Evolutionary conservation across 1,140 invertebrate genomes (phyloP), one percentile per base, ranked within the genome.

Genomic region (Heliconius congener): DNA sequence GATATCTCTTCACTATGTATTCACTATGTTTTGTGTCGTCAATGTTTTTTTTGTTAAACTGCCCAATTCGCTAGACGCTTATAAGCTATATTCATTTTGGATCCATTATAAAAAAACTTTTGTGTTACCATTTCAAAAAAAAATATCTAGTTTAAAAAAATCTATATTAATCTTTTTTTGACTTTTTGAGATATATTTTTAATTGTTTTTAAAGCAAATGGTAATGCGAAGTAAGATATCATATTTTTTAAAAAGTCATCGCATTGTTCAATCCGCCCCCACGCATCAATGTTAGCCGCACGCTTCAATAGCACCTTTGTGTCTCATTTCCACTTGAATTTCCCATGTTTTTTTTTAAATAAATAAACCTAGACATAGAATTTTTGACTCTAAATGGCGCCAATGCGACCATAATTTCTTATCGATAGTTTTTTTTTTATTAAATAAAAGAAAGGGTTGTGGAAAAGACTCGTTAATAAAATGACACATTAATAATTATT

Each of bases 361-460:
- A 71, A 71, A 71, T 60, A 78, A 74, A 79, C 77, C 82, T 79
- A 83, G 70, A 42, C 37, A 60, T 70, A 76, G 30, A 76, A 34
- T 71, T 73, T 73, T 73, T 52, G 50, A 18, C 55, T 76, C 37
- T 34, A 16, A 52, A 73, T 83, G 75, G 70, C 46, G 76, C 66
- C 66, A 71, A 77, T 27, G 76, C 76, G 42, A 50, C 70, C 46
- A 46, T 37, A 72, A 76, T 76, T 34, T 71, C 42, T 76, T n/a
- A 71, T 60, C 70, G 76, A 76, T 82, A 75, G 66, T 74, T 71
- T 73, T 79, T 23, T 23, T 84, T 84, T 77, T 77, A 13, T 66
- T 66, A 13, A 66, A 27, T 66, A 57, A 57, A 78, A 81, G 85
- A 91, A 93, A 93, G 91, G 91, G 91, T 93, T 93, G 91, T 93